Base-by-base conservation (phyloP, 2,113 vertebrate genomes). In the Zosterops japonicus region DNA sequence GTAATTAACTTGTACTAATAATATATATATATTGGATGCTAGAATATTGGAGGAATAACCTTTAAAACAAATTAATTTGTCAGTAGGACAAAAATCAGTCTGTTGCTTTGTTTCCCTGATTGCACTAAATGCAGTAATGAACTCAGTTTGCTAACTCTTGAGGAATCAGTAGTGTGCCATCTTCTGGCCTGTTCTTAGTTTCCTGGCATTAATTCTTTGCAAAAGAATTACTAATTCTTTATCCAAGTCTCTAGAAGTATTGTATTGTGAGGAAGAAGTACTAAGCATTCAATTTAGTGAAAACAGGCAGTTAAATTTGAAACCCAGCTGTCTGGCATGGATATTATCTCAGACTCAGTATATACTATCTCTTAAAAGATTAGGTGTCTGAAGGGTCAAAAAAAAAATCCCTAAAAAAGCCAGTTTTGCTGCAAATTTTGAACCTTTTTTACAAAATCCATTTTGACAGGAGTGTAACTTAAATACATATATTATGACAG, bases 361-460 rank as follows among this genome's bases (percentile, higher is more conserved):
- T 96, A 95, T 94, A 96, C 91, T 96, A 83, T 87, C 82, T 93
- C 87, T 24, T 36, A 27, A 86, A 86, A 69, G 92, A 93, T 61
- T 6, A 72, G 11, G 75, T 12, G 20, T 93, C 65, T 80, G 81
- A 95, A 88, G 95, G 89, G 97, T 95, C 18, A 46, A 46, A 96
- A 94, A 96, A 80, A 28, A 67, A 31, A 79, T 75, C 63, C 95
- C 96, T 95, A 95, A 94, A 94, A 94, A 96, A 97, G 44, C 87
- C 92, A 96, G 83, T 94, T 98, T 97, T 97, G 63, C 79, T 94
- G 61, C 92, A 92, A 89, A 85, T 82, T 90, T 95, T 95, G 64
- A 95, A 75, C 29, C 28, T 82, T 81, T 95, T 83, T 91, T 92
- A 68, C 67, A 92, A 91, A 95, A 86, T 91, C 56, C 29, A 77